Evolutionary conservation across 2,888 invertebrate species (phyloP).

Genomic region (Pollenia angustigena): DNA sequence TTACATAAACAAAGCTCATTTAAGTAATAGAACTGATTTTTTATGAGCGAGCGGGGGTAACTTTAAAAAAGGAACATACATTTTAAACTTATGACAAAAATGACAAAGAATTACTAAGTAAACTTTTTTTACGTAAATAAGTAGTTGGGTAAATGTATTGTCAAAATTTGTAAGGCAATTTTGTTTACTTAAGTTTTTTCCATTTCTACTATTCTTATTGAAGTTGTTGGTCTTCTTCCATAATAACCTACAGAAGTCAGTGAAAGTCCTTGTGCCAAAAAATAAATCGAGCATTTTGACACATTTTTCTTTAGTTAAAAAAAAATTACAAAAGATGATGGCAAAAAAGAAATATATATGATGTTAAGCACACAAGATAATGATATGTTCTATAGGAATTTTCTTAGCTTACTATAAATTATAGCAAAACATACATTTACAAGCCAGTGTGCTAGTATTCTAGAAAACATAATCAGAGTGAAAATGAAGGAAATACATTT

Average conservation of each 20-base stretch:
- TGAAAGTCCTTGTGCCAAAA: conserved; percentile 66
- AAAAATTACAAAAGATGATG: not conserved
- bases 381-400: conserved; percentile 40
- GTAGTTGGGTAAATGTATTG: conserved; percentile 35
- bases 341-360: not conserved
- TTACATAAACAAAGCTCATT: conserved; percentile 23
- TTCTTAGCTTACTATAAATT: conserved; percentile 64
- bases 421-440: not conserved
- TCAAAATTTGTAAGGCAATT: conserved; percentile 50
- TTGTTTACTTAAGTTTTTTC: conserved; percentile 17
- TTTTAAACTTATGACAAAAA: conserved; percentile 12
- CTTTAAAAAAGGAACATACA: no score
- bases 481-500: conserved; percentile 2
- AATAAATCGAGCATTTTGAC: conserved; percentile 67
- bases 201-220: not conserved
- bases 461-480: not conserved
- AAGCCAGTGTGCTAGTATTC: not conserved
- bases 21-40: not conserved
- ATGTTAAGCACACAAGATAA: conserved; percentile 9
- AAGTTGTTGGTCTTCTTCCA: not conserved
- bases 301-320: conserved; percentile 50
- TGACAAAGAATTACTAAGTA: not conserved
- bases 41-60: no score
- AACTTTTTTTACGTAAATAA: not conserved
- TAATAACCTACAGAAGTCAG: conserved; percentile 35